These are phyloP conservation scores for Noctua fimbriata DNA, from an alignment of 2,888 invertebrate species.

Conservation along the genomic window DNA sequence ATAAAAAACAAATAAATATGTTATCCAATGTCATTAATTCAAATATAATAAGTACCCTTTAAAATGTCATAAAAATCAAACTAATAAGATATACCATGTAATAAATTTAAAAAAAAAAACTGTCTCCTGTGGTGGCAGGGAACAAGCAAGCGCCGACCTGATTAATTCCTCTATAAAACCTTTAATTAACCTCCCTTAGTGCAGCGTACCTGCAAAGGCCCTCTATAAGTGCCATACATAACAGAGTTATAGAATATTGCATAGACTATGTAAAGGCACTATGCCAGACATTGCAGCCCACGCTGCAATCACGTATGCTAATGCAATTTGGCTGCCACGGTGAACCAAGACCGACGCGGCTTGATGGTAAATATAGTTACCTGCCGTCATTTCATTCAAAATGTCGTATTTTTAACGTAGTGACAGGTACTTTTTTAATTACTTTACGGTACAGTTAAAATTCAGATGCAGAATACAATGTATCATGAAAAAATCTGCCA, in stretches of 20 bases:
- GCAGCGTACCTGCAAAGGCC: neutral
- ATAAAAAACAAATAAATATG: no score
- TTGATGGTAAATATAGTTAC: neutral
- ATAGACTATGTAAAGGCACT: neutral
- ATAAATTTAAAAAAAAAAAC: no score
- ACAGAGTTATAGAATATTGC: neutral
- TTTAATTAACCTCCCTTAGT: neutral
- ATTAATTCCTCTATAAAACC: no score
- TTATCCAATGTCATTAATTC: no score
- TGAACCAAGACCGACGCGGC: neutral
- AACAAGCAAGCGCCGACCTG: no score
- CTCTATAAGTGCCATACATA: neutral
- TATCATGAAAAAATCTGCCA: neutral
- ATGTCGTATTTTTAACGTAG: no score
- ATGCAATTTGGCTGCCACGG: constrained; percentile 22
- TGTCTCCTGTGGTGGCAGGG: no score
- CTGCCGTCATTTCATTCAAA: neutral
- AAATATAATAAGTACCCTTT: no score
- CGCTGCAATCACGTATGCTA: constrained; percentile 21
- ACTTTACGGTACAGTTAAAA: no score
- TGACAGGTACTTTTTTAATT: neutral
- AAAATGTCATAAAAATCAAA: no score
- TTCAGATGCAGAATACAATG: neutral
- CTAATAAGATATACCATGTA: no score
- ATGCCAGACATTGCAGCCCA: neutral